Conservation (phyloP, 2,888 invertebrate species). For the Lordiphosa andalusiaca region DNA sequence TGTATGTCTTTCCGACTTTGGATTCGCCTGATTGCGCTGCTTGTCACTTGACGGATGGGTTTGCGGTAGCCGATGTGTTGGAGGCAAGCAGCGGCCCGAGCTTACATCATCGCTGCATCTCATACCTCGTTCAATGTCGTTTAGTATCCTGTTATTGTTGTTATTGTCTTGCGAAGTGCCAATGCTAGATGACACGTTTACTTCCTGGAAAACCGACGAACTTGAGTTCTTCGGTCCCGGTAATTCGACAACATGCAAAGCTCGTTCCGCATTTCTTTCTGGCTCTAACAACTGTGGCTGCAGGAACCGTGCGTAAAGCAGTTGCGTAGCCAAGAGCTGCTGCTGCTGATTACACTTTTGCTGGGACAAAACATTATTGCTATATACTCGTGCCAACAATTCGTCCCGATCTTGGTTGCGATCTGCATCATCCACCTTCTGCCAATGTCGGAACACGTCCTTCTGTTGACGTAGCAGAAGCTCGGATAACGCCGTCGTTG, state of each 20-base stretch:
- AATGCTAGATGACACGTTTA: constrained; percentile 9
- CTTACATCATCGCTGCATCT: constrained; percentile 12
- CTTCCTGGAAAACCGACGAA: constrained; percentile 8
- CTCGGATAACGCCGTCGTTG: constrained; percentile 41
- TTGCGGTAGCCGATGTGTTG: neutral
- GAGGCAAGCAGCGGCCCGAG: neutral
- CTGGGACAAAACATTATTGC: constrained; percentile 33
- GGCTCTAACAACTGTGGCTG: constrained; percentile 36
- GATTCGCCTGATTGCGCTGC: neutral
- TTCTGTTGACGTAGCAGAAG: constrained; percentile 60
- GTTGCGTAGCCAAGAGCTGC: constrained; percentile 65
- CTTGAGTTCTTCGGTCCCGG: constrained; percentile 23
- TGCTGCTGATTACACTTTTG: constrained; percentile 41
- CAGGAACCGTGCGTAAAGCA: constrained; percentile 66
- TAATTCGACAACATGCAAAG: constrained; percentile 33
- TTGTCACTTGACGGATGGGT: neutral
- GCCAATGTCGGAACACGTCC: constrained; percentile 46
- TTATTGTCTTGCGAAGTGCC: constrained; percentile 37
- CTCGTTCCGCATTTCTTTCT: constrained; percentile 2
- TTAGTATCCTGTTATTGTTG: constrained; percentile 41
- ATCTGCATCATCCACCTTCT: constrained; percentile 32
- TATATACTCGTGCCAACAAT: constrained; percentile 36
- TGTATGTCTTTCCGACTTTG: constrained; percentile 5
- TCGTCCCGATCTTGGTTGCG: constrained; percentile 20
- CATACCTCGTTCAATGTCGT: constrained; percentile 20